A percentile compares a stretch with the other conserved stretches of the same genome.
These are phyloP conservation scores for Mythimna pallens DNA, from an alignment of 2,888 invertebrate genomes.

Conservation along the genomic window DNA sequence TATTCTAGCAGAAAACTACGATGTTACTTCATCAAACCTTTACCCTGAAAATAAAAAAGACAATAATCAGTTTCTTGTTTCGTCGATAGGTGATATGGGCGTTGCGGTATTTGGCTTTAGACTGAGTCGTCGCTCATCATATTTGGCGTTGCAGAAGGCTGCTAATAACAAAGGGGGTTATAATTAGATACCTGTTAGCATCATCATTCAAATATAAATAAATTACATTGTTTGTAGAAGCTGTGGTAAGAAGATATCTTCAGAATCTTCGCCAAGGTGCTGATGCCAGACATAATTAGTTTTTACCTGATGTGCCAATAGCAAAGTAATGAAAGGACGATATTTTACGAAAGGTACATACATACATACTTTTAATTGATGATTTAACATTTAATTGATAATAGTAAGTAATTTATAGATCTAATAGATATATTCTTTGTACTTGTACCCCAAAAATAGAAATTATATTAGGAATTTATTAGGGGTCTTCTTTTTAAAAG, in stretches of 20 bases:
- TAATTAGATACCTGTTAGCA: constrained; percentile 15
- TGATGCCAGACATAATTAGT: neutral
- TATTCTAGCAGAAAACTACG: constrained; percentile 58
- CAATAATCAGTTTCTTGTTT: constrained; percentile 31
- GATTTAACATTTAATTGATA: no score
- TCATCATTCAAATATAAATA: neutral
- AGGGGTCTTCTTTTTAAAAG: no score
- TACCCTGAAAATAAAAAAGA: constrained; percentile 77
- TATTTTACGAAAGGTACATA: no score
- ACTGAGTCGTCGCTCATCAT: neutral
- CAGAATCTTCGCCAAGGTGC: neutral
- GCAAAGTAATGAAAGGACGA: neutral
- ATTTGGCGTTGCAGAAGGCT: constrained; percentile 11
- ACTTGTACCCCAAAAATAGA: no score
- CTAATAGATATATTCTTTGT: no score
- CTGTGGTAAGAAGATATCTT: neutral
- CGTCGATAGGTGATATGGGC: neutral
- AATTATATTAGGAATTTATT: no score
- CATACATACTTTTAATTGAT: no score
- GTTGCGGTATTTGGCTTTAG: constrained; percentile 19
- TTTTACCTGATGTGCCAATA: neutral
- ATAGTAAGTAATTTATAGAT: no score
- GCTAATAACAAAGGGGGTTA: constrained; percentile 3
- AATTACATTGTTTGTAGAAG: neutral
- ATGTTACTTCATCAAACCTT: constrained; percentile 67